A percentile compares a stretch with the other conserved stretches of the same genome.
phyloP scores from a whole-genome alignment of 2,113 vertebrate genomes.

The Ivindomyrus marchei region DNA sequence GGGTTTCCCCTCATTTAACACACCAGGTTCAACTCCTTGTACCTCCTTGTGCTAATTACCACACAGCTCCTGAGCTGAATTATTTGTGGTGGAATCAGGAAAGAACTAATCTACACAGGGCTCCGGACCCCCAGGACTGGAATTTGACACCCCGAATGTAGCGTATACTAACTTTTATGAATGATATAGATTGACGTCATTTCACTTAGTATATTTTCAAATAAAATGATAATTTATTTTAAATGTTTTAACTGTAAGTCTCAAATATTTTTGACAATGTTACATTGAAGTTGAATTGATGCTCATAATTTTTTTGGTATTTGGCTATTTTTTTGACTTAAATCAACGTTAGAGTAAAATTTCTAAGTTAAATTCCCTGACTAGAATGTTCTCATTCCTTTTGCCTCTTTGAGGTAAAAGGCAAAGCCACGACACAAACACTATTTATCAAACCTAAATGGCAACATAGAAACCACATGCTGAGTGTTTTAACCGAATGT shows the following conservation, averaged over 20 bases:
- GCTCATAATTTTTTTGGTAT: not conserved
- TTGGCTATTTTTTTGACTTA: not conserved
- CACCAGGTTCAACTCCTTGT: no score
- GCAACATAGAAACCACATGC: not conserved
- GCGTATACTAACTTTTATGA: not conserved
- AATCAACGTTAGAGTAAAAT: not conserved
- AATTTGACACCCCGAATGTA: not conserved
- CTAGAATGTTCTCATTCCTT: not conserved
- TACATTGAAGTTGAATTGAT: not conserved
- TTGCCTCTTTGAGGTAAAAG: not conserved
- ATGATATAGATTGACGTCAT: not conserved
- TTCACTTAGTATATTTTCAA: not conserved
- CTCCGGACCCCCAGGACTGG: no score
- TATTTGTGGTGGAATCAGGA: no score
- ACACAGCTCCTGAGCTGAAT: no score
- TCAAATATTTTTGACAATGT: not conserved
- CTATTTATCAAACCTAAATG: not conserved
- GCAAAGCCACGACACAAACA: not conserved
- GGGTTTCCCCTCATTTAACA: no score
- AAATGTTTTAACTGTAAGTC: not conserved
- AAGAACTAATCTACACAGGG: no score
- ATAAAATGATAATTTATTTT: not conserved
- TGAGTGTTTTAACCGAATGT: not conserved
- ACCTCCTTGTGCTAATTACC: no score
- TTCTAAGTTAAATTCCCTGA: not conserved